Evolutionary conservation across 1,140 invertebrate genomes (phyloP).

Genomic region (Nautilus pompilius): DNA sequence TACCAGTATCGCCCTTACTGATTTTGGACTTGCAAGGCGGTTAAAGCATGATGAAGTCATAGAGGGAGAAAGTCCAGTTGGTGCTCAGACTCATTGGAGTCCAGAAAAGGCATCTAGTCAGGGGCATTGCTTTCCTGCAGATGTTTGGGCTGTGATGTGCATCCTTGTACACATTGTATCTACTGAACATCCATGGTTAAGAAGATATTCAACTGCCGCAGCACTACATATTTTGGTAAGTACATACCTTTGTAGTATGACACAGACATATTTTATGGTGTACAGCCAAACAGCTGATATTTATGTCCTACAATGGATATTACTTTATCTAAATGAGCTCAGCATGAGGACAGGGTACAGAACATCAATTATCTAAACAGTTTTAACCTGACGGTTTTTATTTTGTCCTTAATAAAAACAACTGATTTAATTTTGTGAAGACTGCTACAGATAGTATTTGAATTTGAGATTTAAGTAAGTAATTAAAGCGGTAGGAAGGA

Average conservation of each 20-base stretch:
- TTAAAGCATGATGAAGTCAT: constrained; percentile 13
- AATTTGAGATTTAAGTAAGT: too few species aligned
- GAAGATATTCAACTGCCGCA: constrained; percentile 18
- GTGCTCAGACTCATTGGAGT: constrained; percentile 41
- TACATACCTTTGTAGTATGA: neutral
- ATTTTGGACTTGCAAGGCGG: constrained; percentile 37
- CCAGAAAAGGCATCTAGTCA: constrained; percentile 41
- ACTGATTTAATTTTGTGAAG: neutral
- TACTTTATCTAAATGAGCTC: neutral
- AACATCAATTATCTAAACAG: neutral
- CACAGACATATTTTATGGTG: neutral
- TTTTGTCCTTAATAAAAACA: neutral
- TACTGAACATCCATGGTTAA: constrained; percentile 41
- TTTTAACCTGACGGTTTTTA: neutral
- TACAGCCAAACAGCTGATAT: neutral
- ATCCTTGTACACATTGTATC: constrained; percentile 42
- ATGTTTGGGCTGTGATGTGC: constrained; percentile 45
- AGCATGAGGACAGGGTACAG: neutral
- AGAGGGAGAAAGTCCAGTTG: constrained; percentile 21
- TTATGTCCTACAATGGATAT: neutral
- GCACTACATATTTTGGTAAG: constrained; percentile 38
- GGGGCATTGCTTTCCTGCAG: constrained; percentile 40
- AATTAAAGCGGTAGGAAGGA: too few species aligned
- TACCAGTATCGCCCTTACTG: too few species aligned
- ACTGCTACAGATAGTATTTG: too few species aligned